Base-by-base conservation (phyloP, 2,888 invertebrate species). In the Theretra japonica region DNA sequence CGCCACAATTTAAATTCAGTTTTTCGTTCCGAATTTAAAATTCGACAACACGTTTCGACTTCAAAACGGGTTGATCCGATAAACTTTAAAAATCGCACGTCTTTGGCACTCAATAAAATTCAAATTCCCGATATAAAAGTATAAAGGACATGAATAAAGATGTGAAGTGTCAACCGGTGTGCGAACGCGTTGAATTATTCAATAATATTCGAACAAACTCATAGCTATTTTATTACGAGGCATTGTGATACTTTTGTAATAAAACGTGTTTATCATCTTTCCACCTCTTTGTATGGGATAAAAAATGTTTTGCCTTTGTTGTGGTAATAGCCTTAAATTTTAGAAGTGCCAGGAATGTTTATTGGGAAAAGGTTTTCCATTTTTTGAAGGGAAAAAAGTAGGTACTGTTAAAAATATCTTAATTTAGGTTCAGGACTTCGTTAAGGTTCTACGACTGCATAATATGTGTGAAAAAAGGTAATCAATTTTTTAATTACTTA, bases 91-190 rank as follows among this genome's bases (percentile, higher is more conserved):
- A 65, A 71, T 69, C 41, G 25, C 59, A 50, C 15, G 28, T 72
- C 70, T 28, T 23, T 65, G 71, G 58, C 48, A 69, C 75, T 73
- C 76, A 80, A 79, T 81, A 82, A 79, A 79, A 85, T 84, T 80
- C 73, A 81, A 85, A 86, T 82, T 71, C 23, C 17, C 23, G 65
- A 77, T 76, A 82, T 76, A 76, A 80, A 80, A 77, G 77, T 77
- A 78, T 72, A 76, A 77, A 75, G 75, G 74, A 74, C 78, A 82
- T 83, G 83, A 84, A 86, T 85, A 85, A 83, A 83, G 78, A 86
- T 83, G 75, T 28, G 70, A 72, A 79, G 73, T 74, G 75, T 57
- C 77, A 70, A 78, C 73, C 68, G 53, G 74, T 74, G 70, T 72
- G 76, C 70, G 71, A 68, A 72, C 72, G 70, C 50, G 57, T 57